Evolutionary conservation across 2,113 vertebrate genomes (phyloP).

Genomic region (Sceloporus tristichus): DNA sequence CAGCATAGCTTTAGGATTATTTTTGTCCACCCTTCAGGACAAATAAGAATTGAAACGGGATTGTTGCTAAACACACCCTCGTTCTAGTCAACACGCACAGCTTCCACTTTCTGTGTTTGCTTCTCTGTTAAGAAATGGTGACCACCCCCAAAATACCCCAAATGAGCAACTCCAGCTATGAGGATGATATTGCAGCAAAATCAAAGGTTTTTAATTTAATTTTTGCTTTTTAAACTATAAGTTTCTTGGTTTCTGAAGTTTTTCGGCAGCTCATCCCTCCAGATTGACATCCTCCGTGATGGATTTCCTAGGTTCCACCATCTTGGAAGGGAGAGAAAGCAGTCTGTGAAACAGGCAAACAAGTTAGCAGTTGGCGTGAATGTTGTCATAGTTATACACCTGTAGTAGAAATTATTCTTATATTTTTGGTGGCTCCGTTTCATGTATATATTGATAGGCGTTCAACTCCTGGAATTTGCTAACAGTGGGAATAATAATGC

Average conservation of each 20-base stretch:
- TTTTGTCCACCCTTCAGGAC: conserved; percentile 32
- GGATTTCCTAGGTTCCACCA: neutral
- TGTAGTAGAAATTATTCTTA: neutral
- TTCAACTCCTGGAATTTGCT: neutral
- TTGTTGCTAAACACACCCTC: neutral
- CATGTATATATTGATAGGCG: neutral
- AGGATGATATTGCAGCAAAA: neutral
- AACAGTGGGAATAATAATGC: neutral
- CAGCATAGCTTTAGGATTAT: neutral
- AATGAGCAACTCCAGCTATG: neutral
- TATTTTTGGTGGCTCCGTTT: neutral
- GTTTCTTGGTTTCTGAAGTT: too few relatives aligned
- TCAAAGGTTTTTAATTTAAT: neutral
- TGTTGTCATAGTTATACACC: too few relatives aligned
- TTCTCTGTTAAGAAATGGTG: neutral
- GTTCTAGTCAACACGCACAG: neutral
- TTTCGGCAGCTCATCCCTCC: too few relatives aligned
- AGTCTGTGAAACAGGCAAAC: too few relatives aligned
- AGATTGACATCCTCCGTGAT: too few relatives aligned
- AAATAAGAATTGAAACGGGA: conserved; percentile 50
- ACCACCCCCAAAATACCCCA: neutral
- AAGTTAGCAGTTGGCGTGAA: too few relatives aligned
- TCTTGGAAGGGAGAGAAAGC: too few relatives aligned
- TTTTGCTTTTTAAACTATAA: too few relatives aligned
- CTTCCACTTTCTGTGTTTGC: neutral